Conservation (phyloP, 2,113 vertebrate species). For the Camelus bactrianus region DNA sequence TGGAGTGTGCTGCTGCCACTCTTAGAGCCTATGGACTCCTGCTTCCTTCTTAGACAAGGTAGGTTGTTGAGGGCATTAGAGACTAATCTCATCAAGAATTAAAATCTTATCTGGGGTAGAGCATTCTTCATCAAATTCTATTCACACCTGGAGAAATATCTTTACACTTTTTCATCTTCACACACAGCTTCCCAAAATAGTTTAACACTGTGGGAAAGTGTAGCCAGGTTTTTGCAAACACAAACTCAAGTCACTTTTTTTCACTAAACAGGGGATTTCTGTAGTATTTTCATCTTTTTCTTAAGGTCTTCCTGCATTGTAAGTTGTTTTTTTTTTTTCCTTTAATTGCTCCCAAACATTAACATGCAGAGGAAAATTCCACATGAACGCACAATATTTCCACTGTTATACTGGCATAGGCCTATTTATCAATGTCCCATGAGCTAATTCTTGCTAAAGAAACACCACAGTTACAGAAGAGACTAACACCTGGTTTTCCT, state of each 20-base stretch:
- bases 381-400: background rate
- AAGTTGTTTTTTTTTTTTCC: background rate
- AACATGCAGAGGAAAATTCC: background rate
- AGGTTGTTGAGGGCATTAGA: background rate
- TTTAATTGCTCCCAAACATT: background rate
- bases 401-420: background rate
- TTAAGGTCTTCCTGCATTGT: background rate
- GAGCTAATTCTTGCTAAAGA: constrained; percentile 7
- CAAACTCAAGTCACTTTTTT: background rate
- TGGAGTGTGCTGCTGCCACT: background rate
- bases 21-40: background rate
- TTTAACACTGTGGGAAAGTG: background rate
- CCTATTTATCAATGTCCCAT: background rate
- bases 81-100: background rate
- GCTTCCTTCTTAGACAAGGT: background rate
- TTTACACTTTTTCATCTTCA: background rate
- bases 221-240: background rate
- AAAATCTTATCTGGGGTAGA: background rate
- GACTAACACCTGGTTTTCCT: background rate
- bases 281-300: background rate
- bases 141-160: background rate
- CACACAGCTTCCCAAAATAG: background rate
- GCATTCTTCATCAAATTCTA: background rate
- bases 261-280: background rate
- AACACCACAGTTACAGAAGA: background rate